Base-by-base conservation (phyloP, 1,140 invertebrate genomes). In the Drosophila quadrilineata region DNA sequence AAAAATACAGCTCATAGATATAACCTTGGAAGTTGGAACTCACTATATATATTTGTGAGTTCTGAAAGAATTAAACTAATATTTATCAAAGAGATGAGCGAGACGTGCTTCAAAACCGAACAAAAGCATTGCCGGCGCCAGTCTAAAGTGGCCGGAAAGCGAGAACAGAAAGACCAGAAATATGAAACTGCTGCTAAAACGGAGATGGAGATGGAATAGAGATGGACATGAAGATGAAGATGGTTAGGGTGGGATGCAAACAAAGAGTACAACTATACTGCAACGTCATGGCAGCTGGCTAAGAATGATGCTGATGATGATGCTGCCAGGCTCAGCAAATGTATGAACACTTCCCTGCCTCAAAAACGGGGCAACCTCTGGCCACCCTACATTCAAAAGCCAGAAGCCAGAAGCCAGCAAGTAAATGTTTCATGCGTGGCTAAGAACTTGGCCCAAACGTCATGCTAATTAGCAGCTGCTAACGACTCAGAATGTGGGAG, bases 51-150 rank as follows among this genome's bases (percentile, higher is more conserved):
- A 29, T 9, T 17, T 35, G 49, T 10, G 33, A 38, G 48, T 49
- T 66, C 57, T 54, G 46, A 76, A 72, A 46, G 79, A 74, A 79
- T 84, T 85, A 85, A 85, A 85, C 77, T 74, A 84, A 84, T 84
- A 85, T 84, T 84, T 84, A 85, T 84, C 74, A 84, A 85, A 84
- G 77, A 74, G 79, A 74, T 84, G 74, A 85, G 70, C 65, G 66
- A 66, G 75, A 85, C 74, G 74, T 77, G 74, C 77, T 85, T 66
- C 71, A 21, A 77, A 84, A 60, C 58, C 57, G 67, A 85, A 85
- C 77, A 84, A 84, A 84, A 71, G 77, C 48, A 56, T 35, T 33
- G 64, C 57, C 52, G 77, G 77, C 73, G 79, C 77, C 77, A 77
- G 49, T 24, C 38, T 26, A 68, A 65, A 59, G 56, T 50, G 43